These are phyloP conservation scores for Cephus sareptanus DNA, from an alignment of 2,888 invertebrate species.

Conservation along the genomic window DNA sequence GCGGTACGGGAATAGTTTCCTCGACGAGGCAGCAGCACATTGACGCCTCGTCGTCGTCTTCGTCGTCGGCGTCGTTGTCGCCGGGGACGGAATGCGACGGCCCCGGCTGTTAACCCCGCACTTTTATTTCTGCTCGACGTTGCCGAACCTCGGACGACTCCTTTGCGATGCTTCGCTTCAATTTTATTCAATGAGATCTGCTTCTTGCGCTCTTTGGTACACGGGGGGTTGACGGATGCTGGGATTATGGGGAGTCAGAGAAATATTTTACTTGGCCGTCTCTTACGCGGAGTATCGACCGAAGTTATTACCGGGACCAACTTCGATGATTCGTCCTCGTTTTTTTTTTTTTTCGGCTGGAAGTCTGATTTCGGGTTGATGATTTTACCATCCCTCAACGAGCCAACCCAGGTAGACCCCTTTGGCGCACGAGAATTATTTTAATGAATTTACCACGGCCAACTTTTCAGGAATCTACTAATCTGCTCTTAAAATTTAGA, in stretches of 20 bases:
- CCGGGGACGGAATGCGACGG: slow-evolving; percentile 22
- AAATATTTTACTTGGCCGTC: too few species aligned
- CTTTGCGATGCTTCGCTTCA: slow-evolving; percentile 16
- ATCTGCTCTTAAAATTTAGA: slow-evolving; percentile 63
- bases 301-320: too few species aligned
- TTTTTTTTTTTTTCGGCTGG: too few species aligned
- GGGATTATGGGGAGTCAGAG: too few species aligned
- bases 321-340: too few species aligned
- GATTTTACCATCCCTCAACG: too few species aligned
- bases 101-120: slow-evolving; percentile 34
- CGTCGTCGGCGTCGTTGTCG: slow-evolving; percentile 5
- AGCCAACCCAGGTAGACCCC: slow-evolving; percentile 21
- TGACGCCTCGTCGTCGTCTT: slow-evolving; percentile 7
- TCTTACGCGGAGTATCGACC: too few species aligned
- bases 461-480: slow-evolving; percentile 57
- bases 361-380: too few species aligned
- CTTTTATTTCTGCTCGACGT: slow-evolving; percentile 35
- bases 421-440: slow-evolving; percentile 58
- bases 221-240: too few species aligned
- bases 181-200: too few species aligned
- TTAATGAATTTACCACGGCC: slow-evolving; percentile 61
- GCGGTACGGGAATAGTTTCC: slow-evolving; percentile 43
- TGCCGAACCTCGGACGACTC: not conserved
- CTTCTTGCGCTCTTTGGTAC: too few species aligned
- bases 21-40: slow-evolving; percentile 20